Base-by-base conservation (phyloP, 2,797 vertebrate species). In the Acropternis orthonyx region DNA sequence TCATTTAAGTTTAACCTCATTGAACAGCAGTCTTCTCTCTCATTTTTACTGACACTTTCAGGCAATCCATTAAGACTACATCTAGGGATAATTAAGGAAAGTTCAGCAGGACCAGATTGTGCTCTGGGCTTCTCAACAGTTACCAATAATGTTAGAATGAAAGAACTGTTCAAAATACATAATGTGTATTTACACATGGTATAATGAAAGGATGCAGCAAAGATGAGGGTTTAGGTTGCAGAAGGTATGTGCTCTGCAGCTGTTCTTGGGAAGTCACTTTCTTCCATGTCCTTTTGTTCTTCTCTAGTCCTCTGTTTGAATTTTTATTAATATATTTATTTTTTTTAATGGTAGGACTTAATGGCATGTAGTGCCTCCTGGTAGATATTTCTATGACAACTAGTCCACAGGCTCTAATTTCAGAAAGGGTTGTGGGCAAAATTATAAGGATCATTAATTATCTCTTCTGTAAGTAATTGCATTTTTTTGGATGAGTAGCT, bases 1-100 rank as follows among this genome's bases (percentile, higher is more conserved):
- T 77, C 80, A 85, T 91, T 92, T 75, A 88, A 72, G 41, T 85
- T 90, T 91, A 90, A 87, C 51, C 46, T 89, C 43, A 37, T 63
- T 75, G 81, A 87, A 66, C 68, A 0, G 1, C 2, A 1, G 27
- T 74, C 19, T 10, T 79, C 66, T 72, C 34, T 91, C 49, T 92
- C 54, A 8, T 74, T 95, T 94, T 68, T 55, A 30, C 79, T 89
- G 87, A 83, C 66, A 41, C 51, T 85, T 89, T 55, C 36, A 83
- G 78, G 58, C 41, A 88, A 69, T 63, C 32, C 28, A 39, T 88
- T 85, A 78, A 58, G 87, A 54, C 48, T 92, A 65, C 49, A 65
- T 74, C 72, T 71, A 88, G 61, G 77, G 91, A 71, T 88, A 88
- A 83, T 89, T 91, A 89, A 82, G 71, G 37, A 65, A 73, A 74